Percentiles rank a stretch among this genome's conserved stretches.
Conservation (phyloP, 2,113 vertebrate genomes). For the Pungitius pungitius region DNA sequence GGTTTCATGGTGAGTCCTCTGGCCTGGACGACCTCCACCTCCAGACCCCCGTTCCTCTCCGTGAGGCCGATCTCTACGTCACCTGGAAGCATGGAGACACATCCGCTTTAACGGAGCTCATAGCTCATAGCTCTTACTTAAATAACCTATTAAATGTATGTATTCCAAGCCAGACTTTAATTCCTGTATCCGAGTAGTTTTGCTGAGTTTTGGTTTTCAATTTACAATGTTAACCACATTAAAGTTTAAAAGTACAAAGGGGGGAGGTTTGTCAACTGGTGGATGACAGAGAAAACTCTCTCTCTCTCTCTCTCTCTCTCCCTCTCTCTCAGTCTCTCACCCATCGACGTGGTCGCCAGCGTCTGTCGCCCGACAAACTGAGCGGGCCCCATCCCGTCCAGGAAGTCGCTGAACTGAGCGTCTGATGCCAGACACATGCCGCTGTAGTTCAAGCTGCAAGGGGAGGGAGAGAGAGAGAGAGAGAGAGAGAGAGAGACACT, state of each 20-base stretch:
- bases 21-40: conserved; percentile 98
- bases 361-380: conserved; percentile 98
- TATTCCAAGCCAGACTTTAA: no score
- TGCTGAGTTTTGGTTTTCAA: no score
- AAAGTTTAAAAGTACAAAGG: no score
- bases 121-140: no score
- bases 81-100: conserved; percentile 76
- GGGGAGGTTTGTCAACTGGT: background rate
- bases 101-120: background rate
- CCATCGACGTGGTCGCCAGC: conserved; percentile 97
- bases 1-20: conserved; percentile 94
- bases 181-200: no score
- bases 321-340: conserved; percentile 80
- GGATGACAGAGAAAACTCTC: background rate
- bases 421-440: conserved; percentile 95
- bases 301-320: conserved; percentile 49
- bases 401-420: conserved; percentile 95
- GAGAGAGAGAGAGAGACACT: background rate
- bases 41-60: conserved; percentile 94
- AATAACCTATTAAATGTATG: no score
- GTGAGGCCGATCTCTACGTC: conserved; percentile 95
- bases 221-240: no score
- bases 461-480: conserved; percentile 2
- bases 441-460: conserved; percentile 93
- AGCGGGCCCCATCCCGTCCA: conserved; percentile 97